phyloP scores from a whole-genome alignment of 1,140 invertebrate species.

The Pantala flavescens region DNA sequence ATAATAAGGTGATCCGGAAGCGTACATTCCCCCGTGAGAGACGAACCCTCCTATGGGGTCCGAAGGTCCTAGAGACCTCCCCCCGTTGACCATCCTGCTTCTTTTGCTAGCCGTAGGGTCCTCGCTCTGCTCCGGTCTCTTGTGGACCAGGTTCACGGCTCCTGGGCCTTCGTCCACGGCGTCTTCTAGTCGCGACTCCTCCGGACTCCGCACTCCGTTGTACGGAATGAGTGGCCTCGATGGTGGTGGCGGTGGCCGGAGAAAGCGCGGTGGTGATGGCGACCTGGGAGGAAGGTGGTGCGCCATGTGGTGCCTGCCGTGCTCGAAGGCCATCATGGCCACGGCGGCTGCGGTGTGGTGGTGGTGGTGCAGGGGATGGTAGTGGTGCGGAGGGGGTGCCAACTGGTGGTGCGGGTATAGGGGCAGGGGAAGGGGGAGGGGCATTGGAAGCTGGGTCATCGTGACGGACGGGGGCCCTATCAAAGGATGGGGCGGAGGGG shows the following conservation, averaged over 20 bases:
- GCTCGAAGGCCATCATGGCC: conserved; percentile 11
- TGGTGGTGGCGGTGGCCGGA: conserved; percentile 18
- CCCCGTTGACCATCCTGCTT: not conserved
- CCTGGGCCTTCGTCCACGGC: not conserved
- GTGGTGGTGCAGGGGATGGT: conserved; percentile 6
- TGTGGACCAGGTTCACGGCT: conserved; percentile 13
- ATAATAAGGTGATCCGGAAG: conserved; percentile 13
- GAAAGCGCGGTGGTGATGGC: conserved; percentile 15
- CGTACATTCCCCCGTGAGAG: conserved; percentile 6
- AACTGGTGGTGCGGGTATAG: not conserved
- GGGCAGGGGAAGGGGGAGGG: not conserved
- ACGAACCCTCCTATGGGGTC: not conserved
- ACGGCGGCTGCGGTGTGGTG: not conserved
- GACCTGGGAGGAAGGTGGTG: conserved; percentile 15
- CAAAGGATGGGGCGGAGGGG: not conserved
- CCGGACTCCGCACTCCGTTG: conserved; percentile 2
- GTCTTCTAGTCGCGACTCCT: not conserved
- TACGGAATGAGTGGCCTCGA: not conserved
- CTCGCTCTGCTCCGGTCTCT: not conserved
- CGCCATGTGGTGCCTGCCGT: not conserved
- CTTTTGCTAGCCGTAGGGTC: not conserved
- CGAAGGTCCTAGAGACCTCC: not conserved
- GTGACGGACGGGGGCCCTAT: not conserved
- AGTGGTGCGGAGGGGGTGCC: not conserved
- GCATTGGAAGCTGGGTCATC: not conserved